A percentile compares a stretch with the other conserved stretches of the same genome.
phyloP scores from a whole-genome alignment of 2,797 vertebrate species.

The Tamandua tetradactyla region DNA sequence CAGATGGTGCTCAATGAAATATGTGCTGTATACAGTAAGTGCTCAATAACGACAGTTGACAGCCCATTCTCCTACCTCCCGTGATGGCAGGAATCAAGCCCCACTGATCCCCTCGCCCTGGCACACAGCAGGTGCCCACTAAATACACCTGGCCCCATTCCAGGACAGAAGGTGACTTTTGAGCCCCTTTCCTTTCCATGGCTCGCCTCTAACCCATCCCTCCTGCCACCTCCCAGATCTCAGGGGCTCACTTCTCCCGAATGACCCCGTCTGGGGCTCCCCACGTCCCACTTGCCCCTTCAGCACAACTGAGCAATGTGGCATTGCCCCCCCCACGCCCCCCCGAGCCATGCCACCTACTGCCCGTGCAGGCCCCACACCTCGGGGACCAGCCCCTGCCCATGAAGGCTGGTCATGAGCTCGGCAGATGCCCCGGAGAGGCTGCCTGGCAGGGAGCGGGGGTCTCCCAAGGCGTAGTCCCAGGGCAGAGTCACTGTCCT shows the following conservation, averaged over 20 bases:
- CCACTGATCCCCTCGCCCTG: neutral
- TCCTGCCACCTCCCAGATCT: neutral
- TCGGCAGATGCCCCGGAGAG: no score
- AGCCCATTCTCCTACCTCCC: neutral
- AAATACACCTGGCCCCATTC: neutral
- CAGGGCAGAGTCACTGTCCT: neutral
- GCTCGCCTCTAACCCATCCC: neutral
- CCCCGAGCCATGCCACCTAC: no score
- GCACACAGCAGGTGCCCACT: neutral
- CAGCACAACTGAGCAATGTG: neutral
- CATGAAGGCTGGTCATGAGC: neutral
- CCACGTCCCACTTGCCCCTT: neutral
- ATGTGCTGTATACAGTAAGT: fast-evolving
- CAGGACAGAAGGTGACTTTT: neutral
- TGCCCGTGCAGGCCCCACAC: neutral
- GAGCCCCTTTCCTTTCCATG: neutral
- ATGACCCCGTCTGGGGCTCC: neutral
- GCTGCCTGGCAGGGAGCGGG: neutral
- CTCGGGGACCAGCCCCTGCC: neutral
- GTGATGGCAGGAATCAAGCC: neutral
- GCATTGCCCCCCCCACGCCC: no score
- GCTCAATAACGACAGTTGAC: neutral
- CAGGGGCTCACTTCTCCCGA: neutral
- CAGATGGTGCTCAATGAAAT: neutral
- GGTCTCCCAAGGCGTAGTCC: neutral